Percentiles rank a stretch among this genome's conserved stretches.
phyloP scores from a whole-genome alignment of 1,140 invertebrate species.

The Pogonus chalceus region DNA sequence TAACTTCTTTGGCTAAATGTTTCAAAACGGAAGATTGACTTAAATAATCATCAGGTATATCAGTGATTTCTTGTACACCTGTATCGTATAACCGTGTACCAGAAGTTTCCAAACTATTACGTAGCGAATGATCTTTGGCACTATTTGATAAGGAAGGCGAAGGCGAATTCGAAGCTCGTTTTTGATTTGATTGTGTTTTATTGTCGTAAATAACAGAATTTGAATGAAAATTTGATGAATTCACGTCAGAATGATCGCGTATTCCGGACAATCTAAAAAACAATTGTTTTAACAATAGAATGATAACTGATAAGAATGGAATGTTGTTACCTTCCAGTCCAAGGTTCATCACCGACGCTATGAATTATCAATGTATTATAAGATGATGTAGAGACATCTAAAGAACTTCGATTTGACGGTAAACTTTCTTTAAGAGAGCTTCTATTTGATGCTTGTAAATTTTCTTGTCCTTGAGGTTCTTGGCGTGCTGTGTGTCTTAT shows the following conservation, averaged over 20 bases:
- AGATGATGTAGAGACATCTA: conserved; percentile 63
- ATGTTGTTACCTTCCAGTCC: conserved; percentile 44
- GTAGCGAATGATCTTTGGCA: conserved; percentile 16
- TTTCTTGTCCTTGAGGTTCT: conserved; percentile 88
- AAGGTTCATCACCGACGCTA: conserved; percentile 56
- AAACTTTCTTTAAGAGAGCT: conserved; percentile 61
- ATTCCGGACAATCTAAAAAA: conserved; percentile 20
- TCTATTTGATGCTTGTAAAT: conserved; percentile 53
- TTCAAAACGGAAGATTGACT: conserved; percentile 77
- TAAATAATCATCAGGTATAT: conserved; percentile 76
- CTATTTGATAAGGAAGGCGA: conserved; percentile 25
- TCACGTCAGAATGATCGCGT: conserved; percentile 13
- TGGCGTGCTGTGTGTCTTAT: conserved; percentile 73
- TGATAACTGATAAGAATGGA: not conserved
- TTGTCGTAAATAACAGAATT: conserved; percentile 22
- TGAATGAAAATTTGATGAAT: conserved; percentile 21
- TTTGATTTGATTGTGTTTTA: conserved; percentile 26
- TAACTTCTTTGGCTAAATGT: conserved; percentile 74
- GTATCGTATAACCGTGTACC: conserved; percentile 14
- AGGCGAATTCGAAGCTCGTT: conserved; percentile 27
- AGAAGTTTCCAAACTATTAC: conserved; percentile 21
- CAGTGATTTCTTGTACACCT: conserved; percentile 62
- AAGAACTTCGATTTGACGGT: conserved; percentile 59
- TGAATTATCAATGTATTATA: conserved; percentile 75
- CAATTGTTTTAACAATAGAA: not conserved